These are phyloP conservation scores for Lacerta viridis DNA, from an alignment of 2,797 vertebrate species.

Conservation along the genomic window DNA sequence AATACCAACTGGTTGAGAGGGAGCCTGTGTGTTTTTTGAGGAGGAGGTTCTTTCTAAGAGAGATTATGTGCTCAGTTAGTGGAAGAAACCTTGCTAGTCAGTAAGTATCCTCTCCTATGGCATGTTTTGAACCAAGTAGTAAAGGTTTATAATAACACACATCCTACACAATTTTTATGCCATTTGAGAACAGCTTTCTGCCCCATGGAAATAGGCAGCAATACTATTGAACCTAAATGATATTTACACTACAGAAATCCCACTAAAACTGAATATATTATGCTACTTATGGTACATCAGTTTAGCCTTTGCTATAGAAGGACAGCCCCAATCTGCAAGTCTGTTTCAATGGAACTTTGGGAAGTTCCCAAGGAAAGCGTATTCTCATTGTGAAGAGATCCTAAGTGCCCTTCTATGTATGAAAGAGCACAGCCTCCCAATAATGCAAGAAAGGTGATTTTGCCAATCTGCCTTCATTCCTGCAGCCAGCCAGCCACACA, in stretches of 20 bases:
- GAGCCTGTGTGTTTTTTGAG: constrained; percentile 89
- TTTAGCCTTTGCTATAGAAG: background rate
- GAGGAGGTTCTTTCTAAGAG: constrained; percentile 82
- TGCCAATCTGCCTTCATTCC: background rate
- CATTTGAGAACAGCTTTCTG: background rate
- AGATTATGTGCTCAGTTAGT: constrained; percentile 6
- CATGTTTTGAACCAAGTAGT: background rate
- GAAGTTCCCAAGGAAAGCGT: background rate
- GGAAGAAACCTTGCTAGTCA: background rate
- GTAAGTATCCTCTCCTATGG: background rate
- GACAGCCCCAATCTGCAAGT: background rate
- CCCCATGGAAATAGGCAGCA: background rate
- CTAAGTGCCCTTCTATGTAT: background rate
- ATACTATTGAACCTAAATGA: background rate
- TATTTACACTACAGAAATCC: background rate
- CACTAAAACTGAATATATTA: background rate
- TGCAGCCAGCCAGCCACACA: background rate
- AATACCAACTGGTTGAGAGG: constrained; percentile 80
- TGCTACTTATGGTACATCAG: background rate
- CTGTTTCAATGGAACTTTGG: background rate
- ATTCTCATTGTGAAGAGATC: background rate
- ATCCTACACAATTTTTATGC: background rate
- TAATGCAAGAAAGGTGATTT: background rate
- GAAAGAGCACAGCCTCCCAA: background rate
- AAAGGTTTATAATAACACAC: background rate